Conservation (phyloP, 2,888 invertebrate genomes). For the Protophormia terraenovae region DNA sequence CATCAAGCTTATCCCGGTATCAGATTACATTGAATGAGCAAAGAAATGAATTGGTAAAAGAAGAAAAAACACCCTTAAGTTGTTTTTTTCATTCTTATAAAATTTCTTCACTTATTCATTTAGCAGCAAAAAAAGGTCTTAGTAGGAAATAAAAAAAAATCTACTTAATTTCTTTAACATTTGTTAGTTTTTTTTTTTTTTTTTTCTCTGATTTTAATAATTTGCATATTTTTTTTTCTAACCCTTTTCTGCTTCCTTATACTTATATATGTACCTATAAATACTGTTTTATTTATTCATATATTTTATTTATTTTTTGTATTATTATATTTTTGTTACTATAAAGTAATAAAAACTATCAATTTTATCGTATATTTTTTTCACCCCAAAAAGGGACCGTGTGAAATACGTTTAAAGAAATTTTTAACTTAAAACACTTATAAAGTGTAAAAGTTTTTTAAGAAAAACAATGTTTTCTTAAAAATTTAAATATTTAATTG, state of each 20-base stretch:
- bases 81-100: not conserved
- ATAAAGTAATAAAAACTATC: slow-evolving; percentile 55
- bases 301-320: slow-evolving; percentile 13
- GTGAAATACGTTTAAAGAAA: slow-evolving; percentile 63
- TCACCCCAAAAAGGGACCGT: slow-evolving; percentile 63
- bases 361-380: slow-evolving; percentile 51
- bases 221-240: slow-evolving; percentile 58
- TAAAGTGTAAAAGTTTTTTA: slow-evolving; percentile 21
- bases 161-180: not conserved
- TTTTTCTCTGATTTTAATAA: slow-evolving; percentile 19
- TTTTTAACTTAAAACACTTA: slow-evolving; percentile 64
- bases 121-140: not conserved
- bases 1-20: slow-evolving; percentile 64
- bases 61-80: slow-evolving; percentile 52
- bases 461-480: slow-evolving; percentile 8
- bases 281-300: slow-evolving; percentile 39
- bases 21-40: slow-evolving; percentile 53
- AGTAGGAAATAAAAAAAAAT: not conserved
- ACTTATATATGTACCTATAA: too few relatives aligned
- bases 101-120: not conserved
- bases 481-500: slow-evolving; percentile 45
- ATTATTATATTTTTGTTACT: slow-evolving; percentile 43
- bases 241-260: slow-evolving; percentile 70
- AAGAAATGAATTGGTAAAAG: too few relatives aligned
- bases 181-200: slow-evolving; percentile 1